Conservation (phyloP, 1,140 invertebrate species). For the Marisa cornuarietis region DNA sequence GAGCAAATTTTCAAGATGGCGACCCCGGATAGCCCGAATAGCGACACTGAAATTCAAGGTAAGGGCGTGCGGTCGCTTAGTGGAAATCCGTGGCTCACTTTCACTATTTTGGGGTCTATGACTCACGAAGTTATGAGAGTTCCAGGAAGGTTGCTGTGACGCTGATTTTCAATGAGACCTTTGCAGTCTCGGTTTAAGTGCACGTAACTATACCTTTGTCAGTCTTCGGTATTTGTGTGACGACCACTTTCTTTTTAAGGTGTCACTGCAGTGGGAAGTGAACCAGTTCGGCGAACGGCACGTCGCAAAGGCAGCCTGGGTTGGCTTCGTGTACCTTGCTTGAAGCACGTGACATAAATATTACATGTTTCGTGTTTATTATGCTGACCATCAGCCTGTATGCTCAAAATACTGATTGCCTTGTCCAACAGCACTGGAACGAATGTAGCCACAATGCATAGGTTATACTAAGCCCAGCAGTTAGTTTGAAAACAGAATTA, state of each 20-base stretch:
- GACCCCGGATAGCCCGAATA: slow-evolving; percentile 50
- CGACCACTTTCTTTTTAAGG: not conserved
- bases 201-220: not conserved
- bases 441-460: no score
- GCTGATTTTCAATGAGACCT: not conserved
- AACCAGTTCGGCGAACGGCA: slow-evolving; percentile 3
- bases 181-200: not conserved
- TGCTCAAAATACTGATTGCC: no score
- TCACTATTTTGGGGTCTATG: slow-evolving; percentile 51
- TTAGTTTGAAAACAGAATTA: no score
- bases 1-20: slow-evolving; percentile 61
- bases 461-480: no score
- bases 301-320: not conserved
- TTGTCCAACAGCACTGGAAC: no score
- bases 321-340: not conserved
- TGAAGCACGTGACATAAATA: no score
- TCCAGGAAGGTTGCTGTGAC: slow-evolving; percentile 29
- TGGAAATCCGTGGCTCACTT: slow-evolving; percentile 39
- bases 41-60: slow-evolving; percentile 44
- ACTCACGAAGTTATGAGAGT: slow-evolving; percentile 45
- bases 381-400: no score
- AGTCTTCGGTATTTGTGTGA: not conserved
- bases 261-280: slow-evolving; percentile 6
- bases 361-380: no score
- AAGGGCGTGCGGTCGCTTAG: slow-evolving; percentile 29